Percentiles rank a stretch among this genome's conserved stretches.
Conservation (phyloP, 2,113 vertebrate species). For the Apteryx owenii region DNA sequence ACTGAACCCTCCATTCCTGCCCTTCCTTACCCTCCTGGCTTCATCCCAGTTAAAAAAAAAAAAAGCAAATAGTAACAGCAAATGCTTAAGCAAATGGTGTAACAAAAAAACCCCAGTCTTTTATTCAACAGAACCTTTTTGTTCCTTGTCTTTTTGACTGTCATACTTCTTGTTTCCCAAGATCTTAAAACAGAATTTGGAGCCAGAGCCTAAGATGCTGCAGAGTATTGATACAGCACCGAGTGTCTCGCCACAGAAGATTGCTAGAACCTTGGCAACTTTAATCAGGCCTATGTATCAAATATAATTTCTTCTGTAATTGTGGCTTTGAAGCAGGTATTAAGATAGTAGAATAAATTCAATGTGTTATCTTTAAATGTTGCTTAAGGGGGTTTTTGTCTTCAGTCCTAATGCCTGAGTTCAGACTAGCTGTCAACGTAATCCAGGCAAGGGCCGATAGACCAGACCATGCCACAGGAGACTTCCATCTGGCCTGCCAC, state of each 20-base stretch:
- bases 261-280: not conserved
- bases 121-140: not conserved
- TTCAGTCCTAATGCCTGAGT: not conserved
- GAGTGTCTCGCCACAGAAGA: rapidly evolving
- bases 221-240: not conserved
- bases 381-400: not conserved
- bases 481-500: not conserved
- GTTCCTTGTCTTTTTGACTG: not conserved
- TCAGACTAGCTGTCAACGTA: not conserved
- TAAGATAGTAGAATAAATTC: not conserved
- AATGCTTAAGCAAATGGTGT: not conserved
- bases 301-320: not conserved
- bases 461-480: not conserved
- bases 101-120: not conserved
- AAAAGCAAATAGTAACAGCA: too few species aligned
- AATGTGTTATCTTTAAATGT: not conserved
- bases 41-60: not conserved
- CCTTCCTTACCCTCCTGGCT: not conserved
- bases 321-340: not conserved
- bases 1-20: rapidly evolving
- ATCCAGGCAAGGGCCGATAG: not conserved
- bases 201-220: not conserved
- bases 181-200: not conserved
- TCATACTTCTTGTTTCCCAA: not conserved
- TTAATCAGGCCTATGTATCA: not conserved